Evolutionary conservation across 2,888 invertebrate genomes (phyloP).

Genomic region (Odontocerum albicorne): DNA sequence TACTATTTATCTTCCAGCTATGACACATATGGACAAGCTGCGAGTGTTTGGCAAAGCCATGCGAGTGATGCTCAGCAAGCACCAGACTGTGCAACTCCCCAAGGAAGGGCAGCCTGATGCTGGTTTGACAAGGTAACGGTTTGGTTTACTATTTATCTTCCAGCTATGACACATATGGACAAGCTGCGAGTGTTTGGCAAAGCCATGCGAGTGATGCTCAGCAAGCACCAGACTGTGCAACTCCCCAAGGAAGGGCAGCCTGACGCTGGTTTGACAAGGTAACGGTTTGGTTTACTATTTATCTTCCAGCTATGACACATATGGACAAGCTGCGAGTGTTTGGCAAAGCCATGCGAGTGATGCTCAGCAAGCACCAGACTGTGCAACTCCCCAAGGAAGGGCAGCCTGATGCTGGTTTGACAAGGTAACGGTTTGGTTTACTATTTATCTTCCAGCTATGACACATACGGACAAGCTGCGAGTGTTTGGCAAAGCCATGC

Average conservation of each 20-base stretch:
- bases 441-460: slow-evolving; percentile 81
- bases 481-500: slow-evolving; percentile 95
- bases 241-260: slow-evolving; percentile 99
- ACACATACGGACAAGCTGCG: slow-evolving; percentile 97
- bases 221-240: slow-evolving; percentile 98
- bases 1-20: no score
- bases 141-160: no score
- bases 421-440: no score
- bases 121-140: slow-evolving; percentile 88
- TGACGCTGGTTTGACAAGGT: slow-evolving; percentile 94
- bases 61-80: slow-evolving; percentile 97
- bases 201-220: slow-evolving; percentile 95
- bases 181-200: slow-evolving; percentile 96
- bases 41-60: slow-evolving; percentile 96
- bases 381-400: slow-evolving; percentile 99
- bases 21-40: slow-evolving; percentile 96
- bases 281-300: no score
- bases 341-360: slow-evolving; percentile 96
- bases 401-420: slow-evolving; percentile 97
- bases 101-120: slow-evolving; percentile 99
- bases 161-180: slow-evolving; percentile 95
- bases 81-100: slow-evolving; percentile 97
- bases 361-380: slow-evolving; percentile 97
- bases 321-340: slow-evolving; percentile 97
- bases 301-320: slow-evolving; percentile 86